phyloP scores from a whole-genome alignment of 2,888 invertebrate species.

The Troides helena region DNA sequence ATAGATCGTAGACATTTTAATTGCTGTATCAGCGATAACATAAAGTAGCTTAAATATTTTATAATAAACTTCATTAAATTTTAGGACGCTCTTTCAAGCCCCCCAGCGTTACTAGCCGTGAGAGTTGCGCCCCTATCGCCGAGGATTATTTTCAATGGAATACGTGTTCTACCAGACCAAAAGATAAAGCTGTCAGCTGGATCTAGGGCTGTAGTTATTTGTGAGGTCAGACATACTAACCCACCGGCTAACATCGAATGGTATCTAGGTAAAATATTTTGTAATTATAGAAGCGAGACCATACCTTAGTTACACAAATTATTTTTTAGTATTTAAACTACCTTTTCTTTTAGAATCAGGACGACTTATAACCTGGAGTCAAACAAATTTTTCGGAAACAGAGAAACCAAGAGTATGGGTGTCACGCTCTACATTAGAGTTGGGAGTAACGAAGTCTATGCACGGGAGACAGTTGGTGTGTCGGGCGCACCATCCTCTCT shows the following conservation, averaged over 20 bases:
- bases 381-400: constrained; percentile 91
- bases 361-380: constrained; percentile 82
- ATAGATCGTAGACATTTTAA: background rate
- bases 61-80: constrained; percentile 38
- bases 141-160: constrained; percentile 89
- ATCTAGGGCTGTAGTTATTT: constrained; percentile 89
- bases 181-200: constrained; percentile 92
- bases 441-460: constrained; percentile 88
- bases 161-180: constrained; percentile 88
- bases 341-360: constrained; percentile 73
- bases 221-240: constrained; percentile 93
- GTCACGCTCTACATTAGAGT: constrained; percentile 89
- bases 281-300: too few species aligned
- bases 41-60: background rate
- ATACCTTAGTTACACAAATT: too few species aligned
- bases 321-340: background rate
- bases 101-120: constrained; percentile 90
- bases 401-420: constrained; percentile 93
- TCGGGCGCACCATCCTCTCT: constrained; percentile 92
- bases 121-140: constrained; percentile 84
- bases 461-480: constrained; percentile 90
- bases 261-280: constrained; percentile 83
- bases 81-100: constrained; percentile 91
- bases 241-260: constrained; percentile 93
- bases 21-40: background rate